phyloP scores from a whole-genome alignment of 1,140 invertebrate genomes.

The Leptinotarsa texana region DNA sequence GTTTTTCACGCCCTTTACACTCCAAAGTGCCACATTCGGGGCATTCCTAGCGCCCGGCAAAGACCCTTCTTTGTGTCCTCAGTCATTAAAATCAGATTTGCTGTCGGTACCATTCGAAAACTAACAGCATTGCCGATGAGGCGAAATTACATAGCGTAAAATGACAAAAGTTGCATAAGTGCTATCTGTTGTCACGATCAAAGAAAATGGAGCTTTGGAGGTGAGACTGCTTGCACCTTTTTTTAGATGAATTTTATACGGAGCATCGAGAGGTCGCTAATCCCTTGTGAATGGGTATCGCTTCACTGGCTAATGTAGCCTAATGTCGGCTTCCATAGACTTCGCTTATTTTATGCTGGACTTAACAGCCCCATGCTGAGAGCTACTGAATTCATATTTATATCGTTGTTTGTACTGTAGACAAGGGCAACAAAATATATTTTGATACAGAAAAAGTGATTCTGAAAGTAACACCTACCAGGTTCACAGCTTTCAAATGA shows the following conservation, averaged over 20 bases:
- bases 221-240: slow-evolving; percentile 42
- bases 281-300: slow-evolving; percentile 39
- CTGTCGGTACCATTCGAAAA: slow-evolving; percentile 18
- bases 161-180: slow-evolving; percentile 27
- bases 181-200: slow-evolving; percentile 33
- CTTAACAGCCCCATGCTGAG: slow-evolving; percentile 34
- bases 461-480: too few species aligned
- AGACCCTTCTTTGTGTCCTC: slow-evolving; percentile 23
- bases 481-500: too few species aligned
- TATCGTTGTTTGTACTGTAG: slow-evolving; percentile 19
- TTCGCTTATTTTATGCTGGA: slow-evolving; percentile 35
- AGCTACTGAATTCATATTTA: slow-evolving; percentile 33
- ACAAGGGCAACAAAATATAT: too few species aligned
- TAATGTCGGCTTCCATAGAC: slow-evolving; percentile 38
- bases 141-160: slow-evolving; percentile 20
- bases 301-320: slow-evolving; percentile 42
- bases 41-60: slow-evolving; percentile 13
- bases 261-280: slow-evolving; percentile 28
- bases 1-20: slow-evolving; percentile 32
- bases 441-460: too few species aligned
- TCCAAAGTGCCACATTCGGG: slow-evolving; percentile 25
- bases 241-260: background rate
- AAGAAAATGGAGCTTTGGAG: slow-evolving; percentile 35
- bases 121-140: slow-evolving; percentile 14
- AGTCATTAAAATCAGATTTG: slow-evolving; percentile 38